These are phyloP conservation scores for Antedon bifida DNA, from an alignment of 35 echinoderm and acorn worm species.

Conservation along the genomic window DNA sequence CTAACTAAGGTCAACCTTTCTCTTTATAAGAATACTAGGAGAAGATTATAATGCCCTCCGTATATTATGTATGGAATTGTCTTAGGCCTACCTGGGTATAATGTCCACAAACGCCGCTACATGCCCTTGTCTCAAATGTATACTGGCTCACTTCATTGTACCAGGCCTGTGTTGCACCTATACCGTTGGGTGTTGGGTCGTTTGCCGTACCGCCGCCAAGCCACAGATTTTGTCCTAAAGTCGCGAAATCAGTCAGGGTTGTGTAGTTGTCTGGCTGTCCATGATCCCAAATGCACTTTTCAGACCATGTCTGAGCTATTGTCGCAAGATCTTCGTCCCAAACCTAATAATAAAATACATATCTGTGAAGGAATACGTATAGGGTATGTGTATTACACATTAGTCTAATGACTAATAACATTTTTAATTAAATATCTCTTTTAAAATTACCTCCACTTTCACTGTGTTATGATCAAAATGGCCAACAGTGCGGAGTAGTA, in stretches of 20 bases:
- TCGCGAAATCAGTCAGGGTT: not conserved
- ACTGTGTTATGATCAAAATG: no score
- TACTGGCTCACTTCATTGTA: constrained; percentile 78
- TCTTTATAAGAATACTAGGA: no score
- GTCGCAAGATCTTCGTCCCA: constrained; percentile 87
- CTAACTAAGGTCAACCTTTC: no score
- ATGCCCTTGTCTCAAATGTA: constrained; percentile 33
- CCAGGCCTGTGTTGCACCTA: constrained; percentile 39
- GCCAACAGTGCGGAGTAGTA: no score
- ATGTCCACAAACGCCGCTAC: constrained; percentile 74
- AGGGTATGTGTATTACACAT: no score
- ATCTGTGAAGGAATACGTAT: no score
- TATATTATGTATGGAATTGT: no score
- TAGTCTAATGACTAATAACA: no score
- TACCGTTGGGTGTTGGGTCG: constrained; percentile 4
- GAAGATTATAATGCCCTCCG: no score
- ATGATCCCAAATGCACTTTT: constrained; percentile 53
- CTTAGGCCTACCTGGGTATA: constrained; percentile 96
- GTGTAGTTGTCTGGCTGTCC: constrained; percentile 13
- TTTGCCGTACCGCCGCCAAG: constrained; percentile 18
- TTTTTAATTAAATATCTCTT: no score
- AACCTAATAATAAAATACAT: not conserved
- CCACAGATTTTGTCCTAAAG: constrained; percentile 41
- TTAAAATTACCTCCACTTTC: no score
- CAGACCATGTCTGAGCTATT: constrained; percentile 76